A percentile compares a stretch with the other conserved stretches of the same genome.
These are phyloP conservation scores for Pollenia amentaria DNA, from an alignment of 2,888 invertebrate genomes.

Conservation along the genomic window DNA sequence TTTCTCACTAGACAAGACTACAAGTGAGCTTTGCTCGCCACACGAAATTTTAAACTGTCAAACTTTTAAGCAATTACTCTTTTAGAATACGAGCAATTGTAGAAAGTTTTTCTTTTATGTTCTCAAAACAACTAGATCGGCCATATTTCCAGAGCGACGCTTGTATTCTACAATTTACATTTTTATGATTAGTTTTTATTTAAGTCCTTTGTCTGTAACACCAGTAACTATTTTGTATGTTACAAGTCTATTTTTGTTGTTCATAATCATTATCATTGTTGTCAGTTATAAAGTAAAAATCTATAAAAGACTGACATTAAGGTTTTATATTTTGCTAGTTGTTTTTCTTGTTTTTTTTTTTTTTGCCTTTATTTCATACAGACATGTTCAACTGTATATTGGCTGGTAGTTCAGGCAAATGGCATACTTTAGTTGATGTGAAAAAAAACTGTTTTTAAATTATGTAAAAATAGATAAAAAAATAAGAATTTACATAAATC, in stretches of 20 bases:
- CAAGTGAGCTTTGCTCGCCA: neutral
- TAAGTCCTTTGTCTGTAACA: conserved; percentile 45
- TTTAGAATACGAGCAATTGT: neutral
- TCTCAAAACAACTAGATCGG: neutral
- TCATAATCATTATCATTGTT: conserved; percentile 57
- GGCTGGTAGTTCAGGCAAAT: conserved; percentile 41
- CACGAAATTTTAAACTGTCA: conserved; percentile 8
- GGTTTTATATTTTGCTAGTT: conserved; percentile 2
- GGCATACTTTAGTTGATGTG: conserved; percentile 37
- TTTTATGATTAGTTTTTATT: conserved; percentile 56
- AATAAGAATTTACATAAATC: conserved; percentile 65
- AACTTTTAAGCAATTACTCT: conserved; percentile 42
- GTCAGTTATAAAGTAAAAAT: conserved; percentile 48
- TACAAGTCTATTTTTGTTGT: conserved; percentile 60
- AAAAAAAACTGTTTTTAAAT: conserved; percentile 29
- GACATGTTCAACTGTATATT: conserved; percentile 12
- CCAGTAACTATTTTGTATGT: conserved; percentile 37
- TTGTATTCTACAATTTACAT: neutral
- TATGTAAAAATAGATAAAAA: conserved; percentile 42
- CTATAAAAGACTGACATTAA: conserved; percentile 54
- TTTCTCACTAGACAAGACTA: conserved; percentile 4
- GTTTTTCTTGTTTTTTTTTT: neutral
- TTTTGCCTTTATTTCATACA: neutral
- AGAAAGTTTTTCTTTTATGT: neutral
- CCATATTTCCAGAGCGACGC: neutral